Conservation (phyloP, 2,113 vertebrate genomes). For the Thamnophis sirtalis region DNA sequence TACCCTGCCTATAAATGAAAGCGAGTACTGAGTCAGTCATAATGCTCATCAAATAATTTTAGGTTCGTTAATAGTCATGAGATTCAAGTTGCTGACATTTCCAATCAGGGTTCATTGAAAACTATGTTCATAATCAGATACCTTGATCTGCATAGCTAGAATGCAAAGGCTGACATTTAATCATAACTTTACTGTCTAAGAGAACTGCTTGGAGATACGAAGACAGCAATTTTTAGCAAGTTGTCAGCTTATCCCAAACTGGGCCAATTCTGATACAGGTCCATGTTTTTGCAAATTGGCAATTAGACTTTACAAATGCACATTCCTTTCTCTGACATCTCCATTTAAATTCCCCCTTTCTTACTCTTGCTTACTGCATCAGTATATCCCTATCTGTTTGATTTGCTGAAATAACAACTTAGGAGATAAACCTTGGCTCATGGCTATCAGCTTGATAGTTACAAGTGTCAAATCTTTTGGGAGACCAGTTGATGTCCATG, state of each 20-base stretch:
- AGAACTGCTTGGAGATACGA: not conserved
- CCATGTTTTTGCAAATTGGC: not conserved
- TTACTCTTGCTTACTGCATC: not conserved
- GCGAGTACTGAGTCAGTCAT: conserved; percentile 51
- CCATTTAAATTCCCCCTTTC: not conserved
- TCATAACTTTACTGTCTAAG: conserved; percentile 28
- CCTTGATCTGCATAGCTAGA: conserved; percentile 32
- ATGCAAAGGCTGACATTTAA: conserved; percentile 30
- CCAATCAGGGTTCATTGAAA: conserved; percentile 43
- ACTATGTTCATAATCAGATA: conserved; percentile 49
- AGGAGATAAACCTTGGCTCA: not conserved
- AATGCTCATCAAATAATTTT: conserved; percentile 52
- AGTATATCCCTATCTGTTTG: not conserved
- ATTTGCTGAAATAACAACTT: not conserved
- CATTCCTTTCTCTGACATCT: not conserved
- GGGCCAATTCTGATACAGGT: not conserved
- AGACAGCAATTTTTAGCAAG: not conserved
- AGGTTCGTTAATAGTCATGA: conserved; percentile 51
- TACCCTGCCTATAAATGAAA: conserved; percentile 53
- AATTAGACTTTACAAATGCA: not conserved
- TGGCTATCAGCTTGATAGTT: not conserved
- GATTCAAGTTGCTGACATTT: conserved; percentile 51
- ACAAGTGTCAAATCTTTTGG: not conserved
- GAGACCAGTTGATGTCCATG: not conserved
- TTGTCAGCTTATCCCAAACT: not conserved